Evolutionary conservation across 2,888 invertebrate genomes (phyloP), one percentile per base, ranked within the genome.

Genomic region (Xanthorhoe designata): DNA sequence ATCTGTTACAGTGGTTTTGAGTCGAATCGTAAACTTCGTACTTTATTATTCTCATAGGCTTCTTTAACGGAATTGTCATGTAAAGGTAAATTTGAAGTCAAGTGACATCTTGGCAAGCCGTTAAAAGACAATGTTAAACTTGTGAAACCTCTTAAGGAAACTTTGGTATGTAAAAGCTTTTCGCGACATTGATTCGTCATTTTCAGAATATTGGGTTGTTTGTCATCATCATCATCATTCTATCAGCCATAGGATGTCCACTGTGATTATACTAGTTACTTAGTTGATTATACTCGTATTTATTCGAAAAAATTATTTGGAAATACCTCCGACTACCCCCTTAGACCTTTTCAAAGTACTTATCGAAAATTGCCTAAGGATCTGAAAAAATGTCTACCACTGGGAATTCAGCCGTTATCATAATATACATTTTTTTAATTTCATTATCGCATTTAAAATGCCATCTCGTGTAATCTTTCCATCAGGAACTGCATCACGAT

Each of bases 121-220:
- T 35, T 19, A 50, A 19, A 62, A 56, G 56, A 51, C 51, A 56
- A 29, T 63, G 56, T 52, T 18, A 52, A 57, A 63, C 57, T 45
- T 63, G 45, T 15, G 32, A 56, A 56, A 62, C 56, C 55, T 56
- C 7, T 62, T 42, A 55, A 42, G 24, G 10, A 56, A 38, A 29
- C 47, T 29, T 50, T 42, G n/a, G 42, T 51, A n/a, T 7, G 13
- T 49, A 38, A 35, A 54, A 61, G 15, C 54, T 62, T 49, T 61
- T 50, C 50, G 18, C 51, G n/a, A 45, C 51, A 51, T 50, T 59
- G 58, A 19, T 58, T 58, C 51, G 19, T 35, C 58, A 58, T 58
- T 50, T 51, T 13, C 4, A 3, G 24, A 24, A 24, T 24, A 24
- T 24, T 3, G 24, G 24, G 24, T 24, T 24, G 24, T 24, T 24